Evolutionary conservation across 1,140 invertebrate genomes (phyloP), one percentile per base, ranked within the genome.

Genomic region (Drosophila orosa): DNA sequence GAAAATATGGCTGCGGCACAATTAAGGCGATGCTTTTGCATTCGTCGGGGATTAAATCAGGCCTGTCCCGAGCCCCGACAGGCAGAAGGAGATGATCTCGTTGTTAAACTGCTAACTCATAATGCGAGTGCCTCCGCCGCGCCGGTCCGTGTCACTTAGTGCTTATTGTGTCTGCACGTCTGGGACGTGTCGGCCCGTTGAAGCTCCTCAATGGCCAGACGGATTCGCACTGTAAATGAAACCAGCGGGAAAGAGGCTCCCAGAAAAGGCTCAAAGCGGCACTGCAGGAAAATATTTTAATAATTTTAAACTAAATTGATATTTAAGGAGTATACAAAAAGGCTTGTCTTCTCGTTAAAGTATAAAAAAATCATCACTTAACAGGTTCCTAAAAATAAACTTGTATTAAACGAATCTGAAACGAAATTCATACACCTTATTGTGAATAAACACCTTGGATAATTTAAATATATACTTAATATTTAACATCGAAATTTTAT

Each of bases 141-240:
- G 42, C 42, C 74, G 84, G 56, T 37, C 68, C 77, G 71, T 73
- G 74, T 85, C 85, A 85, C 79, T 89, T 90, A 85, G 85, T 71
- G 76, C 74, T 85, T 85, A 89, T 87, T 89, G 84, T 87, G 84
- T 87, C 85, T 71, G 83, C 83, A 89, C 84, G 84, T 89, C 72
- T 89, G 73, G 60, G 59, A 75, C 62, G 50, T 75, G 71, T 66
- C 29, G 82, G 55, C 69, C 78, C 74, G 65, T 65, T 68, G 67
- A 66, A 74, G 67, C 81, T 77, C 58, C 67, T 79, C 80, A 79
- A 78, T 83, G 80, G 80, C 58, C 75, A 66, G 61, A 61, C 62
- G 83, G 78, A 73, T 79, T 75, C 84, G 72, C 74, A 72, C 66
- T 77, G 80, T 81, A 90, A 90, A 90, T 81, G 83, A 84, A 90